A percentile compares a stretch with the other conserved stretches of the same genome.
Conservation (phyloP, 2,797 vertebrate genomes). For the Columba guinea region DNA sequence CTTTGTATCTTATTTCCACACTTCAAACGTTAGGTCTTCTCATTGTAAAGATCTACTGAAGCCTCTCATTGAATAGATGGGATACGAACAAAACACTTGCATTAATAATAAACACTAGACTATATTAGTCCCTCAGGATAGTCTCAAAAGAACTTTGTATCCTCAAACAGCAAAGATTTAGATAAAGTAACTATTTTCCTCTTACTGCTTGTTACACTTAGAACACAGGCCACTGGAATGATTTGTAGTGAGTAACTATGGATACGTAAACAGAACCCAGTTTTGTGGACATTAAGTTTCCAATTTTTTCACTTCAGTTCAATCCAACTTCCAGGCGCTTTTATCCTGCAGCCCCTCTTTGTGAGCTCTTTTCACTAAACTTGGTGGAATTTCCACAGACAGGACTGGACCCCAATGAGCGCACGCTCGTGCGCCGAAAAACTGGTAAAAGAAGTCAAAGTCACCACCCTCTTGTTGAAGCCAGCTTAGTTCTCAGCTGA, state of each 20-base stretch:
- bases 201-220: neutral
- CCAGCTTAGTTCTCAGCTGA: neutral
- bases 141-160: neutral
- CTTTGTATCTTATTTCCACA: neutral
- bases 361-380: neutral
- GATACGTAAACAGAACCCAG: conserved; percentile 2
- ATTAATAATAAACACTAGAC: neutral
- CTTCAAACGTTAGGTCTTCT: neutral
- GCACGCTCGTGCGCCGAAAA: neutral
- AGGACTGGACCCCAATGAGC: neutral
- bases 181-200: neutral
- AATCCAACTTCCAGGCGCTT: neutral
- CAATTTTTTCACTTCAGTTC: neutral
- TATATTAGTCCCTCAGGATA: neutral
- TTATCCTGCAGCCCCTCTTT: neutral
- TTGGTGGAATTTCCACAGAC: neutral
- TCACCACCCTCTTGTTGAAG: neutral
- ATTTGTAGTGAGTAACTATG: neutral
- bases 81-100: neutral
- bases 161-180: neutral
- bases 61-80: neutral
- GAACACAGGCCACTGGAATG: neutral
- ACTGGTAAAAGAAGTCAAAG: neutral
- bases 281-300: neutral
- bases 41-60: neutral